Base-by-base conservation (phyloP, 2,113 vertebrate species). In the Perognathus longimembris region DNA sequence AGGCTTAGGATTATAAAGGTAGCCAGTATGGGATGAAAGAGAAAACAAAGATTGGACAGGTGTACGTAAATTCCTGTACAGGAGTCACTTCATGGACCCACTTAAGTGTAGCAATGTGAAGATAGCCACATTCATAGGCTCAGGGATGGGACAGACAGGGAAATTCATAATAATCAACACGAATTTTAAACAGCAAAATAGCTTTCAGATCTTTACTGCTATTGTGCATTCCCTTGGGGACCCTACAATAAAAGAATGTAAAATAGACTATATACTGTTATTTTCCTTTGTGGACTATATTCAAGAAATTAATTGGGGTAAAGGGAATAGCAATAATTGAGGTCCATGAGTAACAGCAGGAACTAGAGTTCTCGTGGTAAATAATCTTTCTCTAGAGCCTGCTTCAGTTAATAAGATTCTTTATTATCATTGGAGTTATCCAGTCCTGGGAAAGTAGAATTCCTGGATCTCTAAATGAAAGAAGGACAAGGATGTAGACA, bases 241-340 rank as follows among this genome's bases (percentile, higher is more conserved):
- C 26, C 59, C 36, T 21, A 54, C 59, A 30, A 79, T 66, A 54
- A 76, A 89, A 88, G 64, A 88, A 89, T 88, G 40, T 75, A 77
- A 36, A 90, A 36, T 20, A 79, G 82, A 84, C 8, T 22, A 54
- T 42, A 50, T 59, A 71, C 54, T 73, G 7, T 69, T 78, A 61
- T 63, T 92, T 93, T 90, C 86, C 75, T 88, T 85, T 74, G 78
- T 85, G 36, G 45, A 64, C 11, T 66, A 26, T 61, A 36, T 45
- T 42, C 30, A 63, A 85, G 80, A 74, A 94, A n/a, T 67, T 94
- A 92, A 94, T 88, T 85, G 70, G 89, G 45, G 70, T 87, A 67
- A 84, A 87, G 57, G 69, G 42, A 88, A 54, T 50, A 79, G 66
- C 66, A 75, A 22, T 82, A 75, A 90, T 42, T 54, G 88, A 95